These are phyloP conservation scores for Sylvicola fuscatus DNA, from an alignment of 2,888 invertebrate genomes.

Conservation along the genomic window DNA sequence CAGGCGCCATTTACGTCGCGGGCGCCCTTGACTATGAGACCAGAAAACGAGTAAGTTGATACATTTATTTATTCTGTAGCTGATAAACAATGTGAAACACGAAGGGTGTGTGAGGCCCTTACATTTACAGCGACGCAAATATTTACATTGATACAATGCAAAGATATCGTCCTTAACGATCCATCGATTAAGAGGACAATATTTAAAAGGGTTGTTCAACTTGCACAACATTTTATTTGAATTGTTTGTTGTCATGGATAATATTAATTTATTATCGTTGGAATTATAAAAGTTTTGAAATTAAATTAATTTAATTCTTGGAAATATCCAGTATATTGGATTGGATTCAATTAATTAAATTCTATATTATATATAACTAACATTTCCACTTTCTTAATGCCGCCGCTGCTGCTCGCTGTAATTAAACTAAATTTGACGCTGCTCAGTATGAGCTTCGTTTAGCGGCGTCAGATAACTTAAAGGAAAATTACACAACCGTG, in stretches of 20 bases:
- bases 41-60: slow-evolving; percentile 68
- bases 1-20: slow-evolving; percentile 95
- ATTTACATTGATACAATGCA: no score
- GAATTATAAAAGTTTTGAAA: no score
- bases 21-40: slow-evolving; percentile 95
- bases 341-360: no score
- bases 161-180: no score
- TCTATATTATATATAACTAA: no score
- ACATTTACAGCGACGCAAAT: no score
- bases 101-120: no score
- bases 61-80: no score
- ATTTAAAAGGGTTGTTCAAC: neutral
- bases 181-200: neutral
- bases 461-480: slow-evolving; percentile 89
- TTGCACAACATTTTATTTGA: neutral
- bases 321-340: no score
- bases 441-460: slow-evolving; percentile 76
- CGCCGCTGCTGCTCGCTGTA: no score
- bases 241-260: neutral
- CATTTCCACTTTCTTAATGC: neutral
- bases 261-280: neutral
- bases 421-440: slow-evolving; percentile 1
- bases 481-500: slow-evolving; percentile 92
- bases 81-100: no score
- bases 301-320: no score